phyloP scores from a whole-genome alignment of 2,888 invertebrate species.

The Cyclophora punctaria region DNA sequence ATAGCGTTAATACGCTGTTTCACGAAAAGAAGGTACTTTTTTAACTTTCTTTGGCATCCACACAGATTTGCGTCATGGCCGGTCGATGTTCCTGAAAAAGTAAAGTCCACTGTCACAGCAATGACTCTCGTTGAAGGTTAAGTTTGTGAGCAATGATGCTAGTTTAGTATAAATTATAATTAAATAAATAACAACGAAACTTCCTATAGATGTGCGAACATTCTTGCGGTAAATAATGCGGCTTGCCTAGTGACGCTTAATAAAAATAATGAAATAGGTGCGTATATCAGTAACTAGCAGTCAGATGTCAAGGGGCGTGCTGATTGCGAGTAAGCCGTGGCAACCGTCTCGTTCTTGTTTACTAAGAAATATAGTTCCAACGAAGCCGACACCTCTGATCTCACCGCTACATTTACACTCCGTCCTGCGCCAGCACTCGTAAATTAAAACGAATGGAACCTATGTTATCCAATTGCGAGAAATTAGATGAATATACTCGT shows the following conservation, averaged over 20 bases:
- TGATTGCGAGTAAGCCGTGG: slow-evolving; percentile 42
- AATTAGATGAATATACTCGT: neutral
- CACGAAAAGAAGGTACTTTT: slow-evolving; percentile 25
- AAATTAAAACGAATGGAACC: slow-evolving; percentile 15
- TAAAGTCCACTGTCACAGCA: slow-evolving; percentile 36
- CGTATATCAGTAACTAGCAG: slow-evolving; percentile 35
- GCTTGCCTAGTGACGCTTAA: slow-evolving; percentile 4
- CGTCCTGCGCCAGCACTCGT: slow-evolving; percentile 16
- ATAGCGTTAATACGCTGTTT: slow-evolving; percentile 18
- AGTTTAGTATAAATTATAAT: no score
- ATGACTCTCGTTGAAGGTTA: slow-evolving; percentile 42
- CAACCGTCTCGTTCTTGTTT: slow-evolving; percentile 39
- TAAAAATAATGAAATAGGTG: slow-evolving; percentile 7
- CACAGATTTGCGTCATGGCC: slow-evolving; percentile 45
- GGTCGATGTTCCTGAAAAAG: slow-evolving; percentile 55
- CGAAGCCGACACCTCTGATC: slow-evolving; percentile 53
- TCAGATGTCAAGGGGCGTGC: slow-evolving; percentile 57
- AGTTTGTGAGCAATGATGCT: slow-evolving; percentile 1
- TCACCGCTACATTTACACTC: slow-evolving; percentile 35
- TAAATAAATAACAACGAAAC: neutral
- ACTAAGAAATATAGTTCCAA: slow-evolving; percentile 40
- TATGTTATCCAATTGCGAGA: slow-evolving; percentile 1
- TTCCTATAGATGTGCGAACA: neutral
- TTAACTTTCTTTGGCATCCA: slow-evolving; percentile 37
- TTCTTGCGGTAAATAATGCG: slow-evolving; percentile 19